Conservation (phyloP, 2,113 vertebrate species). For the Varanus komodoensis region DNA sequence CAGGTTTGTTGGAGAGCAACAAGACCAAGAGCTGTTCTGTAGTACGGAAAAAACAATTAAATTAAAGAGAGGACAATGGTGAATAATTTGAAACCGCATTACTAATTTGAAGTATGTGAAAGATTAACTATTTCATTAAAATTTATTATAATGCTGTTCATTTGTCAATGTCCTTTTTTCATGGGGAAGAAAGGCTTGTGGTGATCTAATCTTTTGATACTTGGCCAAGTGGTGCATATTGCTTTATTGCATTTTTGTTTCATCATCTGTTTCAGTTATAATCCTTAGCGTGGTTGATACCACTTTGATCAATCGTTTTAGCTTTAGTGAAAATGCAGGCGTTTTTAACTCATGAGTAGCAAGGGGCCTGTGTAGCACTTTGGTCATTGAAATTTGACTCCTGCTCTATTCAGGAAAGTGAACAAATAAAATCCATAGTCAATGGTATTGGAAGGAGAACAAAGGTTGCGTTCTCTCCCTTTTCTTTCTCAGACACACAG, state of each 20-base stretch:
- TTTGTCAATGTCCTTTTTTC: slow-evolving; percentile 27
- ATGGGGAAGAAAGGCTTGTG: background rate
- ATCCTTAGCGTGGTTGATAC: background rate
- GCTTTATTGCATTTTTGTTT: slow-evolving; percentile 8
- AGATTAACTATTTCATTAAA: background rate
- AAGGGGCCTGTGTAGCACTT: background rate
- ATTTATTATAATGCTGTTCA: slow-evolving; percentile 1
- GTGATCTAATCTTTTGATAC: slow-evolving; percentile 25
- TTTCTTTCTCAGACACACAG: background rate
- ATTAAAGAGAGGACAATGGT: background rate
- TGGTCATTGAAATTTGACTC: background rate
- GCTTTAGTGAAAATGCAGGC: background rate
- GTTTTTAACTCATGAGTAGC: background rate
- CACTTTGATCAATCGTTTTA: background rate
- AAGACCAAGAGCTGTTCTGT: background rate
- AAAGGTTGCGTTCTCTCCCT: background rate
- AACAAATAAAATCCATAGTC: background rate
- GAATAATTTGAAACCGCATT: slow-evolving; percentile 23
- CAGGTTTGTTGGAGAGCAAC: background rate
- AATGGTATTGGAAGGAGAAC: background rate
- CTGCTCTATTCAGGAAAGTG: background rate
- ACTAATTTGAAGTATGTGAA: slow-evolving; percentile 29
- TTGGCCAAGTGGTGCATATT: background rate
- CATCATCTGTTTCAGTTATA: background rate
- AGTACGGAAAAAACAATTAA: background rate